Base-by-base conservation (phyloP, 2,113 vertebrate genomes). In the Pterocles gutturalis region DNA sequence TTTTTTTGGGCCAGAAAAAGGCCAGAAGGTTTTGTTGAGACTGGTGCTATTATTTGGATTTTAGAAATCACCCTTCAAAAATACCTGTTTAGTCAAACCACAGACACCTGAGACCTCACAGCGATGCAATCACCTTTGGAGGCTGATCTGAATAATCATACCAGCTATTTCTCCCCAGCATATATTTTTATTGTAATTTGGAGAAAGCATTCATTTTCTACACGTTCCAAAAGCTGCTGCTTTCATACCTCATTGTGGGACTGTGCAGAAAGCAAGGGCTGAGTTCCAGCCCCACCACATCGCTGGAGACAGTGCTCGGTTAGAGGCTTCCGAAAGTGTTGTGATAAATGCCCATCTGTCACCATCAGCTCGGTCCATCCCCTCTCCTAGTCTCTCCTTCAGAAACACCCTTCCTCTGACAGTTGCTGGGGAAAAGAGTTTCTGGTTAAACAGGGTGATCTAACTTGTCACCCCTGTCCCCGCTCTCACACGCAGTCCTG, bases 281-380 rank as follows among this genome's bases (percentile, higher is more conserved):
- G 9, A 64, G 66, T 33, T 57, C 72, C 83, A 28, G 54, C 61
- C 49, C 36, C 48, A 11, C 7, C 8, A 4, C 49, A 2, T 21
- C 1, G 2, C 76, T 11, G 34, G 53, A 76, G 34, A 29, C 2
- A 2, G 2, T 3, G 3, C 38, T 43, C 1, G 0, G 8, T 8
- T 16, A 43, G n/a, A 33, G n/a, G 46, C 16, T 17, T 51, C 86
- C 17, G 16, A 5, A 25, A 21, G 34, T 0, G 5, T 3, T 15
- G 11, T 5, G 33, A 17, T 10, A 36, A 49, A 48, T 1, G 10
- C 26, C 21, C 34, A 12, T 12, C 60, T 7, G 7, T 18, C 54
- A 57, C 38, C 60, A 11, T 19, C 54, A 41, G 48, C 60, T 73
- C 48, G 17, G 49, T 8, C 34, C 26, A 24, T 15, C 64, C n/a